Conservation (phyloP, 2,888 invertebrate species). For the Pilophorus perplexus region DNA sequence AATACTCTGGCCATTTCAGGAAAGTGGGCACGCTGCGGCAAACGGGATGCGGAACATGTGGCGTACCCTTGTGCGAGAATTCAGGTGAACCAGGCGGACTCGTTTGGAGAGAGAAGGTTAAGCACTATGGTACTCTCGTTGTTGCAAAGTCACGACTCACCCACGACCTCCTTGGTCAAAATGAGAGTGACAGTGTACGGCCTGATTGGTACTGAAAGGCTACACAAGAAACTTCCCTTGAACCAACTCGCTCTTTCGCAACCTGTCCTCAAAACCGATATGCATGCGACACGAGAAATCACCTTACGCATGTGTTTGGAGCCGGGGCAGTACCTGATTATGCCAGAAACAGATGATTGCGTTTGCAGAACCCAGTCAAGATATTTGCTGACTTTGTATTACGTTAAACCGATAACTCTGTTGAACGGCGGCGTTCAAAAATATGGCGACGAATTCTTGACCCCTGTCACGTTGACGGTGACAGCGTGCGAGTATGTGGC, state of each 20-base stretch:
- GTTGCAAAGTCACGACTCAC: background rate
- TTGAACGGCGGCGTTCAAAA: background rate
- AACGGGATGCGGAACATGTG: too few relatives aligned
- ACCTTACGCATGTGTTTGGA: background rate
- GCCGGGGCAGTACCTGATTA: conserved; percentile 4
- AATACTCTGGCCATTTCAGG: too few relatives aligned
- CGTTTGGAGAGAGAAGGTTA: background rate
- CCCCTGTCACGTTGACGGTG: background rate
- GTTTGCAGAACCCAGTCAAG: background rate
- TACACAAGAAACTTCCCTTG: background rate
- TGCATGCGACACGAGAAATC: background rate
- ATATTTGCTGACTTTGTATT: background rate
- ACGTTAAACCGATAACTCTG: background rate
- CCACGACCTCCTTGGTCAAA: background rate
- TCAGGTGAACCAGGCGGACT: background rate
- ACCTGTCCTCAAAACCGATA: background rate
- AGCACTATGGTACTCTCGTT: conserved; percentile 8
- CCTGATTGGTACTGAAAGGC: background rate
- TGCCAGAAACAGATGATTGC: background rate
- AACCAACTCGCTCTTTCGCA: background rate
- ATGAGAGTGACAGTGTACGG: conserved; percentile 7
- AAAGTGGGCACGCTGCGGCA: too few relatives aligned
- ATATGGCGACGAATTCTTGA: background rate
- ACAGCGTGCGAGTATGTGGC: background rate
- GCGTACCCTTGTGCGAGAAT: background rate